phyloP scores from a whole-genome alignment of 2,888 invertebrate species.

The Meloe dianella region DNA sequence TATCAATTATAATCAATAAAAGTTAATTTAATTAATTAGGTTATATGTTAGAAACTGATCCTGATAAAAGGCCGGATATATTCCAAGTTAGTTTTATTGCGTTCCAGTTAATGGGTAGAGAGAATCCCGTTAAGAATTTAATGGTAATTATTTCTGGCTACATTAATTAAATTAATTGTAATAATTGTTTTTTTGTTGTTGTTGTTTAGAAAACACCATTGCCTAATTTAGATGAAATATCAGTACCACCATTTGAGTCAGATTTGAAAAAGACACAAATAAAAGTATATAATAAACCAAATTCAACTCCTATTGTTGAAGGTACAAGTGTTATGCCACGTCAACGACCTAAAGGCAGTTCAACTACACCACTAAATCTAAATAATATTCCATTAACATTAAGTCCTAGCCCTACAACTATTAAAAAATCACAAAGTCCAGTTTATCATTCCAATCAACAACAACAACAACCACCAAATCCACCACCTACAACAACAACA shows the following conservation, averaged over 20 bases:
- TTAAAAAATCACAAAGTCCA: slow-evolving; percentile 57
- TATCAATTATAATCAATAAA: slow-evolving; percentile 11
- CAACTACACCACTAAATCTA: slow-evolving; percentile 57
- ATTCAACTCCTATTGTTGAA: slow-evolving; percentile 63
- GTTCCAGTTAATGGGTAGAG: slow-evolving; percentile 72
- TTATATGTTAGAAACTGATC: slow-evolving; percentile 85
- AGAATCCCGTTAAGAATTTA: slow-evolving; percentile 82
- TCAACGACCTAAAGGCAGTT: slow-evolving; percentile 77
- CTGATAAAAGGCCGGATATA: slow-evolving; percentile 83
- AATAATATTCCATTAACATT: slow-evolving; percentile 62
- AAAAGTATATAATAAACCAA: slow-evolving; percentile 50
- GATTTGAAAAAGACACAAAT: slow-evolving; percentile 68
- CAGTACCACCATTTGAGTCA: slow-evolving; percentile 72
- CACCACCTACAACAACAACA: slow-evolving; percentile 32
- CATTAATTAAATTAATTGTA: slow-evolving; percentile 2
- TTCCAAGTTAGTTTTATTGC: slow-evolving; percentile 80
- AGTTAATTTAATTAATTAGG: slow-evolving; percentile 58
- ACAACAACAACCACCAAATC: slow-evolving; percentile 29
- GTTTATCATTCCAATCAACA: slow-evolving; percentile 37
- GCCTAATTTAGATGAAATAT: slow-evolving; percentile 70
- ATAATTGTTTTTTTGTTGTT: not conserved
- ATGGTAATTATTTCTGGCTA: slow-evolving; percentile 63
- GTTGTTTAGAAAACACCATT: slow-evolving; percentile 67
- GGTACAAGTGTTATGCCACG: slow-evolving; percentile 84
- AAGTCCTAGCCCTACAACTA: slow-evolving; percentile 63